Percentiles rank a stretch among this genome's conserved stretches.
These are phyloP conservation scores for Cosmia trapezina DNA, from an alignment of 2,888 invertebrate species.

Conservation along the genomic window DNA sequence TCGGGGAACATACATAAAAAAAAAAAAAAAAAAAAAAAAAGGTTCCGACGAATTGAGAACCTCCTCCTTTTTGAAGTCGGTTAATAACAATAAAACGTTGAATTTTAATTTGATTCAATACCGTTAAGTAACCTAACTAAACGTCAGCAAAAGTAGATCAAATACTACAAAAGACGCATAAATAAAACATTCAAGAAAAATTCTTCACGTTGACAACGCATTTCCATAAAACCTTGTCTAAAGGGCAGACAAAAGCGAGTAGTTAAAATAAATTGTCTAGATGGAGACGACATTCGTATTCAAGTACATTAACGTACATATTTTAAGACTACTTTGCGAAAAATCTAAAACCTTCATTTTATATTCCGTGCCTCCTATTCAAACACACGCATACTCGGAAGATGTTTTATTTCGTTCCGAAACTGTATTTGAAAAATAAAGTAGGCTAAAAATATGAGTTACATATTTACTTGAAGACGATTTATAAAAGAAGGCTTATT, in stretches of 20 bases:
- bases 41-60: no score
- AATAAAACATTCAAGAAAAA: conserved; percentile 42
- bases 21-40: no score
- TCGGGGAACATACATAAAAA: no score
- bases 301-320: conserved; percentile 58
- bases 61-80: no score
- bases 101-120: not conserved
- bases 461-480: conserved; percentile 25
- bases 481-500: conserved; percentile 19
- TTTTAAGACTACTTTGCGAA: conserved; percentile 61
- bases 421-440: conserved; percentile 42
- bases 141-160: conserved; percentile 5
- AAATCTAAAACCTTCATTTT: conserved; percentile 57
- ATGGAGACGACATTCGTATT: conserved; percentile 48
- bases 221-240: conserved; percentile 47
- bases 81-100: no score
- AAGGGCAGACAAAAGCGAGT: conserved; percentile 40
- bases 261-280: conserved; percentile 55
- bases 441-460: conserved; percentile 33
- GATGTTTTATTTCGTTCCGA: conserved; percentile 55
- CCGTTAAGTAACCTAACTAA: not conserved
- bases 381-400: conserved; percentile 49
- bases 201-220: conserved; percentile 21
- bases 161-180: conserved; percentile 4
- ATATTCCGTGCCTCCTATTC: conserved; percentile 50